Percentiles rank a stretch among this genome's conserved stretches.
phyloP scores from a whole-genome alignment of 2,797 vertebrate species.

The Antrozous pallidus region DNA sequence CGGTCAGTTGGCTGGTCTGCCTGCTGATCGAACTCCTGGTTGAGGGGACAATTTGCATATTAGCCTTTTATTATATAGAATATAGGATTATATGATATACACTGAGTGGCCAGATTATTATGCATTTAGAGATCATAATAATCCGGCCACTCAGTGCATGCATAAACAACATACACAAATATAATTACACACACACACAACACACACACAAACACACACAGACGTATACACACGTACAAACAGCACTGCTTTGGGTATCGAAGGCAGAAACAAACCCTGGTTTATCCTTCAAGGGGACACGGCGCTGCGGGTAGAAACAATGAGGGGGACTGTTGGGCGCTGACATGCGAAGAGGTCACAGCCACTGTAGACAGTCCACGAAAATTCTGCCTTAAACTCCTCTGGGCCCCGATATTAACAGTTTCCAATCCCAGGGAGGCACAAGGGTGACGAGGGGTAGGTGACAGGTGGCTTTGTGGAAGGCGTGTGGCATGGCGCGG shows the following conservation, averaged over 20 bases:
- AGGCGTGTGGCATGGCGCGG: rapidly evolving
- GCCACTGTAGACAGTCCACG: neutral
- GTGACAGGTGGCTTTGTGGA: neutral
- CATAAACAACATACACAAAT: neutral
- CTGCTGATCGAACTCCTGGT: no score
- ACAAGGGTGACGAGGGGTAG: neutral
- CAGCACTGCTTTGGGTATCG: rapidly evolving
- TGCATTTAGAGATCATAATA: no score
- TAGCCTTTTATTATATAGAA: no score
- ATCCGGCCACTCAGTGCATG: no score
- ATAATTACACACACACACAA: neutral
- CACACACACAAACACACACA: neutral
- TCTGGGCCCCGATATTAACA: rapidly evolving
- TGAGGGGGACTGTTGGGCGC: rapidly evolving
- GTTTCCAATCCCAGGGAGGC: neutral
- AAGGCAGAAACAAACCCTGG: no score
- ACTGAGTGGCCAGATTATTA: no score
- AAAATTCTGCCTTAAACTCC: neutral
- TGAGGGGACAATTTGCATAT: no score
- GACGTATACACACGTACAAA: neutral
- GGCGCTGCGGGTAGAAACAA: rapidly evolving
- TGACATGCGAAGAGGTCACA: neutral
- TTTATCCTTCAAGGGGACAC: no score
- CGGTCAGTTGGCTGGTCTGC: no score
- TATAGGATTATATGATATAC: no score